Conservation (phyloP, 2,113 vertebrate genomes). For the Macheiramphus alcinus region DNA sequence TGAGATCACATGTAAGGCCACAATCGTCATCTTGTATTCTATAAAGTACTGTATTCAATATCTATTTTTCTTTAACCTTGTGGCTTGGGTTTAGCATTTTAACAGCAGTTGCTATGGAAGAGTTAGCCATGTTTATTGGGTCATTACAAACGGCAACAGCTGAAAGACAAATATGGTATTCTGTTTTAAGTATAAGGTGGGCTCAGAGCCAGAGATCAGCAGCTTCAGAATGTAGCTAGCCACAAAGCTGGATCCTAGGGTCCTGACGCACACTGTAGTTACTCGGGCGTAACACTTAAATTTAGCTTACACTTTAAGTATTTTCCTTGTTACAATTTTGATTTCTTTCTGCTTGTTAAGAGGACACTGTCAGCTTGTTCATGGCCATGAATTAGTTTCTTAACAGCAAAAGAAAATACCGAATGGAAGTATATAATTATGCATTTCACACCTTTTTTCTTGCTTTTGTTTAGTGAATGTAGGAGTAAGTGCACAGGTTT, state of each 20-base stretch:
- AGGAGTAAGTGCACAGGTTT: not conserved
- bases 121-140: conserved; percentile 63
- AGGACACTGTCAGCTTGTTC: not conserved
- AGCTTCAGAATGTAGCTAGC: conserved; percentile 18
- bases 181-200: conserved; percentile 50
- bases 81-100: conserved; percentile 11
- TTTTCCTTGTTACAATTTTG: not conserved
- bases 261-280: not conserved
- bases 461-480: not conserved
- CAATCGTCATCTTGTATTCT: not conserved
- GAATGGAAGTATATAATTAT: not conserved
- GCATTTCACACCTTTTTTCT: not conserved
- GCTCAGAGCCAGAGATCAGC: conserved; percentile 64
- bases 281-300: not conserved
- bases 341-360: not conserved
- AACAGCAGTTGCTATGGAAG: conserved; percentile 69
- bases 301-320: not conserved
- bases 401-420: not conserved
- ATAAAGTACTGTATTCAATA: not conserved
- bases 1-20: conserved; percentile 22
- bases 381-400: not conserved
- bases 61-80: not conserved
- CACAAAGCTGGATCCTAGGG: conserved; percentile 35
- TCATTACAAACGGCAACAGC: conserved; percentile 69
- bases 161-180: conserved; percentile 70